A percentile compares a stretch with the other conserved stretches of the same genome.
Evolutionary conservation across 2,797 vertebrate genomes (phyloP).

Genomic region (Channallabes apus): DNA sequence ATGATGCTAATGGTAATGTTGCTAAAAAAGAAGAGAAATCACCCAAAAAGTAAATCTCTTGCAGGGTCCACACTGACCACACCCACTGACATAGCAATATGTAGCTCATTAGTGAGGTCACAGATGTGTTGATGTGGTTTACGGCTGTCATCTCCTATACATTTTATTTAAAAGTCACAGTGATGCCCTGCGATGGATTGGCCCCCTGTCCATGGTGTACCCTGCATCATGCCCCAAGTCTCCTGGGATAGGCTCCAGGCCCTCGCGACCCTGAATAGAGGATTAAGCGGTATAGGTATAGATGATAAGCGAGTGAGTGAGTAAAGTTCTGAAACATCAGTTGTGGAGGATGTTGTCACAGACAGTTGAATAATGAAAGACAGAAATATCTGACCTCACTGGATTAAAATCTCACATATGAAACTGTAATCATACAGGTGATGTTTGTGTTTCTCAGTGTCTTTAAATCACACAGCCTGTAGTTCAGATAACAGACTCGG

Average conservation of each 20-base stretch:
- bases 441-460: background rate
- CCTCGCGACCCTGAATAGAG: too few species aligned
- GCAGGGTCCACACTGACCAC: background rate
- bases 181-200: too few species aligned
- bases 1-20: conserved; percentile 5
- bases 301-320: too few species aligned
- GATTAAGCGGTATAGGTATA: too few species aligned
- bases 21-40: background rate
- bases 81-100: too few species aligned
- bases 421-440: background rate
- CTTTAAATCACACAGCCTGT: background rate
- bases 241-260: too few species aligned
- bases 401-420: background rate
- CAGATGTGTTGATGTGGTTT: background rate
- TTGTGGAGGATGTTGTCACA: background rate
- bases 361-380: background rate
- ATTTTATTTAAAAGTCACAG: background rate
- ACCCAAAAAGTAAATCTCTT: background rate
- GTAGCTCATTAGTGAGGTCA: background rate
- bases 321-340: background rate
- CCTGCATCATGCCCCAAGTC: too few species aligned
- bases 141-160: background rate
- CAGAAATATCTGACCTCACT: background rate
- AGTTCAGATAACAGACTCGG: background rate
- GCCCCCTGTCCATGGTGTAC: too few species aligned